These are phyloP conservation scores for Dendroctonus ponderosae DNA, from an alignment of 1,140 invertebrate genomes.

Conservation along the genomic window DNA sequence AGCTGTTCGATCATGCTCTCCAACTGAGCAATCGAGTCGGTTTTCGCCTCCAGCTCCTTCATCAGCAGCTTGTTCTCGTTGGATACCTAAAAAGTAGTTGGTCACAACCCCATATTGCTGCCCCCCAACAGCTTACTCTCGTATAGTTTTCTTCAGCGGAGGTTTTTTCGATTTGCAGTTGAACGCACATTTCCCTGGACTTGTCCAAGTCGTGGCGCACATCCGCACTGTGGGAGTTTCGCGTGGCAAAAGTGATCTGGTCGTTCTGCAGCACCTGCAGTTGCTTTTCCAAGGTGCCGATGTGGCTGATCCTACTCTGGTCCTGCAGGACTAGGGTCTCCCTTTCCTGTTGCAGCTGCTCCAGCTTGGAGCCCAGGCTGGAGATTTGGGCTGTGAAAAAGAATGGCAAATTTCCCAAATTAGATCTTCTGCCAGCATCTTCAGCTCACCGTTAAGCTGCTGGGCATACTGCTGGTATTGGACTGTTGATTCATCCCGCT, in stretches of 20 bases:
- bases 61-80: constrained; percentile 44
- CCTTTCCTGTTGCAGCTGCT: constrained; percentile 53
- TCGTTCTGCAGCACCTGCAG: constrained; percentile 54
- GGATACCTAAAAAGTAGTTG: constrained; percentile 23
- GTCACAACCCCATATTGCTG: no score
- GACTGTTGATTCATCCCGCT: constrained; percentile 65
- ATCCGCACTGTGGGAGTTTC: constrained; percentile 21
- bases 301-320: constrained; percentile 60
- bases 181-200: constrained; percentile 46
- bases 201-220: constrained; percentile 45
- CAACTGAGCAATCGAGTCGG: constrained; percentile 59
- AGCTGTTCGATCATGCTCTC: constrained; percentile 59
- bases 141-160: constrained; percentile 39
- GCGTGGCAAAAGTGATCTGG: constrained; percentile 33
- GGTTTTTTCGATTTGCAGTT: constrained; percentile 39
- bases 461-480: constrained; percentile 77
- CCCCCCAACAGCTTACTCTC: constrained; percentile 25
- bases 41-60: constrained; percentile 50
- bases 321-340: constrained; percentile 56
- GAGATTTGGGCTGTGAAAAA: constrained; percentile 55
- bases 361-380: constrained; percentile 54
- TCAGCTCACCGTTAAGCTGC: constrained; percentile 59
- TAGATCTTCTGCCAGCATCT: not conserved
- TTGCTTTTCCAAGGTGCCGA: constrained; percentile 63
- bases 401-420: not conserved